Percentiles rank a stretch among this genome's conserved stretches.
Conservation (phyloP, 2,797 vertebrate species). For the Notolabrus celidotus region DNA sequence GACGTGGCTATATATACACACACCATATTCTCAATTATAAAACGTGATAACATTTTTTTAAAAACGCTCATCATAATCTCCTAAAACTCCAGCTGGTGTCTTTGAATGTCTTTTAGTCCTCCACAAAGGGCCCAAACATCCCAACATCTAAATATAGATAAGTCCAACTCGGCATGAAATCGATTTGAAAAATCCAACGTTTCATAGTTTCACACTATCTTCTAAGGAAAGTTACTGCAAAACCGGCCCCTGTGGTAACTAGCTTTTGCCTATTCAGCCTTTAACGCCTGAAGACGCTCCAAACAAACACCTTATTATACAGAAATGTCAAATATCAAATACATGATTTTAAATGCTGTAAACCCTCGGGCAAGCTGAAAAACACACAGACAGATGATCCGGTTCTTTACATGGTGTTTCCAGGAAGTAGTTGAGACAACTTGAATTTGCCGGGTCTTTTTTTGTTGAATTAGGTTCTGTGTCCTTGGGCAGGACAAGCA, state of each 20-base stretch:
- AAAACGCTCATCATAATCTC: too few relatives aligned
- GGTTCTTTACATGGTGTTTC: conserved; percentile 43
- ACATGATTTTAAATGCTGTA: background rate
- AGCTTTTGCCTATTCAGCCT: background rate
- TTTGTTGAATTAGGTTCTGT: conserved; percentile 67
- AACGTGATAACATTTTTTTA: background rate
- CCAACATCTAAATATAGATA: background rate
- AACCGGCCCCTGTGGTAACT: background rate
- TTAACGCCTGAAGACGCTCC: background rate
- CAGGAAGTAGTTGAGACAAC: conserved; percentile 41
- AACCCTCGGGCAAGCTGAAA: background rate
- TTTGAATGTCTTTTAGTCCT: background rate
- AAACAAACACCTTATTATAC: background rate
- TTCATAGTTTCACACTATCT: background rate
- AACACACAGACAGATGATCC: conserved; percentile 41
- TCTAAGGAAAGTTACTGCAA: background rate
- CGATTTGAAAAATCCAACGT: background rate
- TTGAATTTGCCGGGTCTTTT: conserved; percentile 53
- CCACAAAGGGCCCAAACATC: background rate
- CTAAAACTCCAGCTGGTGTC: background rate
- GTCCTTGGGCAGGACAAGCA: conserved; percentile 43
- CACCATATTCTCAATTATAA: background rate
- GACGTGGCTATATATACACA: too few relatives aligned
- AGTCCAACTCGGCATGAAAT: background rate
- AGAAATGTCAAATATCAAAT: conserved; percentile 11